Evolutionary conservation across 2,888 invertebrate species (phyloP).

Genomic region (Ecdyonurus torrentis): DNA sequence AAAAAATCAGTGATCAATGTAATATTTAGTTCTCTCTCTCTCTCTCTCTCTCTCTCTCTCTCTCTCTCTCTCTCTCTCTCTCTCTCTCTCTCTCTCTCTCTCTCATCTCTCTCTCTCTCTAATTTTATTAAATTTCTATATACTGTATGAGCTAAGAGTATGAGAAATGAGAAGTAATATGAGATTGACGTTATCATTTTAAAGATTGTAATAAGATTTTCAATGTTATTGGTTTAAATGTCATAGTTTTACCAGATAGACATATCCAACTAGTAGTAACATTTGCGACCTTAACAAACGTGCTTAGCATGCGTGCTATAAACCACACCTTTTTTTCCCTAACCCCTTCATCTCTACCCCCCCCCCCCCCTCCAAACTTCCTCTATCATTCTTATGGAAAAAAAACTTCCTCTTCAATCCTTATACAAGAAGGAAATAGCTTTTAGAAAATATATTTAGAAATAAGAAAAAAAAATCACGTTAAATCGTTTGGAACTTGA

Average conservation of each 20-base stretch:
- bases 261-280: neutral
- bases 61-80: no score
- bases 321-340: neutral
- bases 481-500: neutral
- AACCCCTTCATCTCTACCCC: neutral
- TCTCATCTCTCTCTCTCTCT: no score
- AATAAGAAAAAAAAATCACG: neutral
- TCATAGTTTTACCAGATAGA: neutral
- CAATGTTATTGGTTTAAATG: slow-evolving; percentile 1
- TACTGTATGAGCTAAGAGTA: neutral
- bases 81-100: no score
- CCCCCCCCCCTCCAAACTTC: neutral
- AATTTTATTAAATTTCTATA: no score
- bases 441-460: neutral
- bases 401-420: neutral
- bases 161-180: no score
- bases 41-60: no score
- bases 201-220: slow-evolving; percentile 1
- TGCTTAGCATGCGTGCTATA: neutral
- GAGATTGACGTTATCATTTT: neutral
- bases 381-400: no score
- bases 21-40: no score
- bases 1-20: no score
- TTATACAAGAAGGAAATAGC: neutral
- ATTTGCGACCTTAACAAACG: neutral